These are phyloP conservation scores for Crotalus horridus DNA, from an alignment of 2,113 vertebrate genomes.

Conservation along the genomic window DNA sequence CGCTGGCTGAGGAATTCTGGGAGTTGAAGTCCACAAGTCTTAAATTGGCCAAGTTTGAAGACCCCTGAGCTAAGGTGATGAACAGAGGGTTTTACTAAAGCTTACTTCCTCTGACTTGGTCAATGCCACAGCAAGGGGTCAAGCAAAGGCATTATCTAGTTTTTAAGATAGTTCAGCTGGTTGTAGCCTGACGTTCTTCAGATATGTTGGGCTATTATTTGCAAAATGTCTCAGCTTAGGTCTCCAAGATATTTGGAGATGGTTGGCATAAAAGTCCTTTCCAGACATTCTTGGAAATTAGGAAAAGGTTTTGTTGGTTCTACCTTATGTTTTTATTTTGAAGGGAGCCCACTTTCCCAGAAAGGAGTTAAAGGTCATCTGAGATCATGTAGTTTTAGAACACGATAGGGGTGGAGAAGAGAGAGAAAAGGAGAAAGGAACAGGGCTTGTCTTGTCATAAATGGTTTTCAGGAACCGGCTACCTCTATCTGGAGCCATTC, in stretches of 20 bases:
- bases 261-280: background rate
- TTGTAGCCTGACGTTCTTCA: background rate
- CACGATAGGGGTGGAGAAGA: background rate
- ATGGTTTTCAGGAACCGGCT: background rate
- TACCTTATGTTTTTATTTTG: background rate
- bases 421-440: background rate
- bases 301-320: background rate
- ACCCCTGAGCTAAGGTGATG: background rate
- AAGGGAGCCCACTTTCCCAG: background rate
- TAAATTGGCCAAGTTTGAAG: too few species aligned
- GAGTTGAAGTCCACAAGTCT: too few species aligned
- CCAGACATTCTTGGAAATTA: background rate
- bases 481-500: background rate
- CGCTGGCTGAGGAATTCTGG: too few species aligned
- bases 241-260: background rate
- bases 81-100: background rate
- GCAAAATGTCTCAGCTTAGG: background rate
- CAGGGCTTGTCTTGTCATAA: background rate
- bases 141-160: background rate
- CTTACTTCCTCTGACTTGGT: background rate
- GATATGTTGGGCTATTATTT: background rate
- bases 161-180: background rate
- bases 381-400: background rate
- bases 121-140: background rate
- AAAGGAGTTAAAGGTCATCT: background rate